Base-by-base conservation (phyloP, 2,113 vertebrate genomes). In the Sterrhoptilus dennistouni region DNA sequence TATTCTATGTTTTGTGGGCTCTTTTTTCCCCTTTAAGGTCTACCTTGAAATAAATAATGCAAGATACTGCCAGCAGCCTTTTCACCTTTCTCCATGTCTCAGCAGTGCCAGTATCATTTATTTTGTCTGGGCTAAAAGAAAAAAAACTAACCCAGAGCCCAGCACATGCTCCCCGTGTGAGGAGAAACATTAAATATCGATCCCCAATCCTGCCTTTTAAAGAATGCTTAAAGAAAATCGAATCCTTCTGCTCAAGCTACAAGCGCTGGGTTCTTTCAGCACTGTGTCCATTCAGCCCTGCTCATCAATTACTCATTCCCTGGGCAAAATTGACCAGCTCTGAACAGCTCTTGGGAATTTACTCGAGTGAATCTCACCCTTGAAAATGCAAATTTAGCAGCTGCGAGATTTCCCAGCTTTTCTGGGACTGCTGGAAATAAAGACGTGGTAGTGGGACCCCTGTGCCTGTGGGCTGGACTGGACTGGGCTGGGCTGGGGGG, bases 101-200 rank as follows among this genome's bases (percentile, higher is more conserved):
- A 83, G 66, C 42, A 65, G 22, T 35, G 54, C 45, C 2, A 0
- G 12, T 61, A 52, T 86, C 0, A 19, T n/a, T 75, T 24, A 42
- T 64, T 87, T 85, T 69, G 50, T 38, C 33, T 65, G 74, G 19
- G 29, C 84, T 31, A 64, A 60, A 83, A 89, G 23, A 15, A 13
- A 42, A 36, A 29, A 12, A 63, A 7, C 9, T 8, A 68, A 52
- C 17, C 2, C 44, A 27, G 60, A 72, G 22, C 23, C 50, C 60
- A 66, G 71, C 45, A 63, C 5, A 5, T 57, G 88, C 31, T 84
- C 80, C 65, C 63, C 14, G 12, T 3, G 0, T 54, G 50, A 86
- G 49, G 66, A 95, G 85, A 64, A 91, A 69, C 49, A 52, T 79
- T 68, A 79, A 68, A 31, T 94, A 90, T 90, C 45, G 78, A 90